Base-by-base conservation (phyloP, 2,888 invertebrate species). In the Dryobota labecula region DNA sequence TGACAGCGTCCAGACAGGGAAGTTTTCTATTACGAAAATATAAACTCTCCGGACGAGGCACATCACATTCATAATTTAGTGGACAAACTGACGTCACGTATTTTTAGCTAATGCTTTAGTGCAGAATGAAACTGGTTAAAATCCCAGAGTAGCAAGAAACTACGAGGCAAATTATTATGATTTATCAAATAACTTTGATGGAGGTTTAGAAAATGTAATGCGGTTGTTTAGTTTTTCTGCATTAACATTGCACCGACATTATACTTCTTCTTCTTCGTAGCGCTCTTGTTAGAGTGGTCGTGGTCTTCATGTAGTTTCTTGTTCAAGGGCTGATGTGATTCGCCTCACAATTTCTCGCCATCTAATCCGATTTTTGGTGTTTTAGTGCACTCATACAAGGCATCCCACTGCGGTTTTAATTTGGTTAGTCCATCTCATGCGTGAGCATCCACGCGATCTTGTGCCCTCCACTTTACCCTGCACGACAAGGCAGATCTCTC, bases 41-140 rank as follows among this genome's bases (percentile, higher is more conserved):
- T 85, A 81, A 85, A 84, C 76, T 84, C 82, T 70, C 68, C 69
- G 76, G 74, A 73, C 80, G 78, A 73, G 80, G 72, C 80, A 78
- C 83, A 84, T 86, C 80, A 78, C 80, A 85, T 87, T 86, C 76
- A 88, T 88, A 88, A 87, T 88, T 86, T 83, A 88, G 82, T 73
- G 79, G 85, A 83, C 80, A 79, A 86, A 85, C 83, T 83, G 80
- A 76, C 77, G 78, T 83, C 83, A 84, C 79, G 80, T 85, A 88
- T 87, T 86, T 87, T 87, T 70, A 72, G 65, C 58, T 62, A 36
- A 41, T 43, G 47, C 30, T 69, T 74, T 64, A 66, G 41, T 63
- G 51, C 30, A 54, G 60, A 51, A 68, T 64, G 49, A 63, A 62
- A 47, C 13, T 54, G 63, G 47, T 53, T 70, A 73, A 62, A 73